Conservation (phyloP, 1,140 invertebrate genomes). For the Meloidogyne exigua region DNA sequence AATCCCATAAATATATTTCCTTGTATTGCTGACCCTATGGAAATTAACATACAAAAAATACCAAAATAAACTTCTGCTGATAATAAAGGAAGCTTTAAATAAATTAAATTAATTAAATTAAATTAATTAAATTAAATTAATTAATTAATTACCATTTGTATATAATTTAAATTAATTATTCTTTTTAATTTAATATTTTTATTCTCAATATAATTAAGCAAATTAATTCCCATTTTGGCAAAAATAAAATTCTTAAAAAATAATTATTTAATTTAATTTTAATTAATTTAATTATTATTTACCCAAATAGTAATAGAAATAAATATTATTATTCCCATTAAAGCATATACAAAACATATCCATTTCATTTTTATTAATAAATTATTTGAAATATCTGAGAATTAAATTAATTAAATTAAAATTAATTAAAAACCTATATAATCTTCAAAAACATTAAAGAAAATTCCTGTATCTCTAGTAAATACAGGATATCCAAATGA, state of each 20-base stretch:
- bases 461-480: conserved; percentile 24
- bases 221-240: conserved; percentile 15
- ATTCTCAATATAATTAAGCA: background rate
- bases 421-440: conserved; percentile 9
- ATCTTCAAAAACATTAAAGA: conserved; percentile 32
- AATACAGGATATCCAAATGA: conserved; percentile 33
- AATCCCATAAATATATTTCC: conserved; percentile 29
- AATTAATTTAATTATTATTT: background rate
- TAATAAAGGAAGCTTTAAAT: conserved; percentile 1
- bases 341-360: conserved; percentile 29
- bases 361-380: conserved; percentile 7
- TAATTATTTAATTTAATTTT: too few relatives aligned
- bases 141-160: conserved; percentile 6
- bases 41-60: conserved; percentile 21
- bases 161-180: conserved; percentile 7
- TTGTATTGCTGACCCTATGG: conserved; percentile 24
- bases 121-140: conserved; percentile 7
- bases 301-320: conserved; percentile 15
- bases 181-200: background rate
- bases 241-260: conserved; percentile 17
- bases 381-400: conserved; percentile 8
- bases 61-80: conserved; percentile 20
- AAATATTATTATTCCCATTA: conserved; percentile 28
- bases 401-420: conserved; percentile 1
- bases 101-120: background rate